A percentile compares a stretch with the other conserved stretches of the same genome.
Conservation (phyloP, 30 jellyfish, hydroid and myxozoan species). For the Chironex yamaguchii region DNA sequence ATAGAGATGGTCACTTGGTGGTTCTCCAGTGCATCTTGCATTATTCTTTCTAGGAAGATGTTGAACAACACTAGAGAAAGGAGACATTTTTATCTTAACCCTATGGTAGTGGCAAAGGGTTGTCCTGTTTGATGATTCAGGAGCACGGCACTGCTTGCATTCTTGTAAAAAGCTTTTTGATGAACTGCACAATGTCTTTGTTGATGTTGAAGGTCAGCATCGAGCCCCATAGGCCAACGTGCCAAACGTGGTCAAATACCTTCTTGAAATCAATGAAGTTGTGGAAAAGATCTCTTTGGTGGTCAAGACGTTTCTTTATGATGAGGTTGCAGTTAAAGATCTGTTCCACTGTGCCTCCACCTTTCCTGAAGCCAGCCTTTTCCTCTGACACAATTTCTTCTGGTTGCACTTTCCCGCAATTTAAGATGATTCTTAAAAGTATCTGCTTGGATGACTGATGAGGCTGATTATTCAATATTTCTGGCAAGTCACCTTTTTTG, state of each 20-base stretch:
- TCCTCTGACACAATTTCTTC: background rate
- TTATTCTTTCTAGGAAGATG: constrained; percentile 57
- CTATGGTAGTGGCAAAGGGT: constrained; percentile 29
- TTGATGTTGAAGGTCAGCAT: constrained; percentile 33
- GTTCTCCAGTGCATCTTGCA: constrained; percentile 54
- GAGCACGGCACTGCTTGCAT: constrained; percentile 30
- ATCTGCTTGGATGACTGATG: constrained; percentile 59
- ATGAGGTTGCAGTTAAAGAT: background rate
- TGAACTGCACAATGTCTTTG: constrained; percentile 35
- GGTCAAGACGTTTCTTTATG: background rate
- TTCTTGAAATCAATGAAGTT: constrained; percentile 50
- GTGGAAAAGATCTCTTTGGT: background rate
- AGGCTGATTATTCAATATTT: background rate
- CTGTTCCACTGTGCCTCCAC: constrained; percentile 1
- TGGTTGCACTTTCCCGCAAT: background rate
- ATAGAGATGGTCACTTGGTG: constrained; percentile 27
- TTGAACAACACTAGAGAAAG: constrained; percentile 59
- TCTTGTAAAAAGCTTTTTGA: constrained; percentile 39
- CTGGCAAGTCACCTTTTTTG: background rate
- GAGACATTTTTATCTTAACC: constrained; percentile 57
- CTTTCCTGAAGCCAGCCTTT: constrained; percentile 1
- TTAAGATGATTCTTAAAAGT: background rate
- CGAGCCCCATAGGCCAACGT: background rate
- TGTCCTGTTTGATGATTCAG: constrained; percentile 5
- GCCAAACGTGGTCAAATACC: constrained; percentile 9